Evolutionary conservation across 1,140 invertebrate species (phyloP).

Genomic region (Cotesia typhae): DNA sequence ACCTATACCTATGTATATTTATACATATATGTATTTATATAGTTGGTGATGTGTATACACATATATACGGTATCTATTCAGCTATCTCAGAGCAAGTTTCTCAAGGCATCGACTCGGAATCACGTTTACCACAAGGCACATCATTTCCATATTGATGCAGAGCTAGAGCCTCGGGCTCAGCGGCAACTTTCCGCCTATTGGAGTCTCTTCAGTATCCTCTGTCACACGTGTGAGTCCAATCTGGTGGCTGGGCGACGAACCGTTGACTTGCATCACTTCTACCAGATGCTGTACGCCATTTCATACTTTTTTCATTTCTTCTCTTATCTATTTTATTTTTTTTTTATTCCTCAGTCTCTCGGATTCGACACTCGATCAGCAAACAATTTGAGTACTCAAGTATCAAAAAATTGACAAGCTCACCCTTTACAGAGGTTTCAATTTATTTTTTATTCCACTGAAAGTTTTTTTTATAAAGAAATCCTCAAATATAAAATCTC

Average conservation of each 20-base stretch:
- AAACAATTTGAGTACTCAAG: background rate
- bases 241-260: constrained; percentile 11
- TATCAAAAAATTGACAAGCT: background rate
- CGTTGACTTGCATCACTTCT: background rate
- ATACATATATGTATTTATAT: no score
- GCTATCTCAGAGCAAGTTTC: constrained; percentile 4
- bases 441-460: no score
- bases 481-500: no score
- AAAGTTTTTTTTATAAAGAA: no score
- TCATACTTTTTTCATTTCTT: background rate
- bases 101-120: constrained; percentile 3
- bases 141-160: constrained; percentile 18
- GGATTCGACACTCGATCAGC: constrained; percentile 11
- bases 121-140: constrained; percentile 11
- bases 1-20: no score
- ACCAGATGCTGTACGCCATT: constrained; percentile 15
- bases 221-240: constrained; percentile 16
- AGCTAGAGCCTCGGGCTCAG: constrained; percentile 2
- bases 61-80: no score
- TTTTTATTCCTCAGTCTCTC: background rate
- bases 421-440: no score
- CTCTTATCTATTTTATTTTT: background rate
- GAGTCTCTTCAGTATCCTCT: constrained; percentile 6
- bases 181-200: constrained; percentile 7
- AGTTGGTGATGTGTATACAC: no score